phyloP scores from a whole-genome alignment of 1,140 invertebrate genomes.

The Calephelis nemesis region DNA sequence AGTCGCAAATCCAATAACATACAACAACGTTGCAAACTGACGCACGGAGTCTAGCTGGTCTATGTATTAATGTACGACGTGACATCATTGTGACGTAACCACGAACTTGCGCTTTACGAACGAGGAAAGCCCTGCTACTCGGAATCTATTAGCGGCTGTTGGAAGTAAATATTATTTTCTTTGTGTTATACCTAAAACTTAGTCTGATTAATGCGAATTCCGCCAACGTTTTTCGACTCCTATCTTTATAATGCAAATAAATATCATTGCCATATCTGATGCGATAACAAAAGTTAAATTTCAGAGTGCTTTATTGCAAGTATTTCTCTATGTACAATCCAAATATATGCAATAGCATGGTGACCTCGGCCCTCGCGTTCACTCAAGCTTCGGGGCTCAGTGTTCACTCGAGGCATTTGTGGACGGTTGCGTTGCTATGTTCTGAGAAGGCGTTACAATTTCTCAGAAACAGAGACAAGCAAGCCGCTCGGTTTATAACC shows the following conservation, averaged over 20 bases:
- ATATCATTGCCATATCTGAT: background rate
- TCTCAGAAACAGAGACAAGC: constrained; percentile 75
- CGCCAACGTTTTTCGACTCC: background rate
- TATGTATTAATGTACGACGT: constrained; percentile 43
- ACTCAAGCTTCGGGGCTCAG: constrained; percentile 38
- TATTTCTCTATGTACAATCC: constrained; percentile 55
- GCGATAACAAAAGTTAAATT: constrained; percentile 33
- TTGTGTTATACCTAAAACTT: constrained; percentile 5
- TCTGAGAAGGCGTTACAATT: constrained; percentile 78
- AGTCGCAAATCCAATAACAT: constrained; percentile 1
- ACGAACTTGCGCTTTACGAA: constrained; percentile 52
- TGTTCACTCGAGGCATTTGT: constrained; percentile 45
- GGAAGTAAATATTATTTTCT: constrained; percentile 16
- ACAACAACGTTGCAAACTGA: constrained; percentile 9
- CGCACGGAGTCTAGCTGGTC: constrained; percentile 11
- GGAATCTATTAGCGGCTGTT: constrained; percentile 15
- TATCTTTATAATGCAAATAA: constrained; percentile 2
- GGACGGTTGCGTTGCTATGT: constrained; percentile 68
- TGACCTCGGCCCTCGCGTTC: constrained; percentile 63
- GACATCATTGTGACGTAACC: constrained; percentile 74
- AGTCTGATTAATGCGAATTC: background rate
- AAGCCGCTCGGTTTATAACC: constrained; percentile 62
- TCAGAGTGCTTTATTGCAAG: constrained; percentile 38
- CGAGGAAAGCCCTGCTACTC: constrained; percentile 67
- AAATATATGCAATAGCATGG: constrained; percentile 56